Evolutionary conservation across 2,888 invertebrate genomes (phyloP).

Genomic region (Rhopalosiphum nymphaeae): DNA sequence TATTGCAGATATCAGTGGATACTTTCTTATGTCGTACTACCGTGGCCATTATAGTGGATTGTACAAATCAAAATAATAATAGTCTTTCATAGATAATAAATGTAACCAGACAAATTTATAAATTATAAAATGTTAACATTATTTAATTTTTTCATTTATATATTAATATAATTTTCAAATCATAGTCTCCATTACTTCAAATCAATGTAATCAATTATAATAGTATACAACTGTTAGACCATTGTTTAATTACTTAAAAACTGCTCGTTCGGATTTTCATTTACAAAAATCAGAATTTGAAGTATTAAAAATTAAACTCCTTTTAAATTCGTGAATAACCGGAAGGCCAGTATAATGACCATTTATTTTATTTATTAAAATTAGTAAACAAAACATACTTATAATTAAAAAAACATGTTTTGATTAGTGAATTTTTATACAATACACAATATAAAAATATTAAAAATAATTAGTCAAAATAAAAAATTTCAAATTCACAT

Average conservation of each 20-base stretch:
- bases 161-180: neutral
- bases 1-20: too few species aligned
- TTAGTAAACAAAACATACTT: neutral
- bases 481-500: neutral
- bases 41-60: neutral
- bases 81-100: neutral
- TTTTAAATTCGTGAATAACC: neutral
- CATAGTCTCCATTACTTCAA: neutral
- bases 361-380: neutral
- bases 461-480: neutral
- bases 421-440: neutral
- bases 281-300: neutral
- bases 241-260: neutral
- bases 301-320: neutral
- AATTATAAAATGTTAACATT: neutral
- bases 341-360: neutral
- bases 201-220: neutral
- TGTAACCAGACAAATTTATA: neutral
- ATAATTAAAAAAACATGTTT: neutral
- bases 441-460: neutral
- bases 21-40: neutral
- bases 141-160: too few species aligned
- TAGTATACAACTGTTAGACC: neutral
- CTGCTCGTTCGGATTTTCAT: neutral
- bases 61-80: neutral